Evolutionary conservation across 2,888 invertebrate genomes (phyloP).

Genomic region (Melieria omissa): DNA sequence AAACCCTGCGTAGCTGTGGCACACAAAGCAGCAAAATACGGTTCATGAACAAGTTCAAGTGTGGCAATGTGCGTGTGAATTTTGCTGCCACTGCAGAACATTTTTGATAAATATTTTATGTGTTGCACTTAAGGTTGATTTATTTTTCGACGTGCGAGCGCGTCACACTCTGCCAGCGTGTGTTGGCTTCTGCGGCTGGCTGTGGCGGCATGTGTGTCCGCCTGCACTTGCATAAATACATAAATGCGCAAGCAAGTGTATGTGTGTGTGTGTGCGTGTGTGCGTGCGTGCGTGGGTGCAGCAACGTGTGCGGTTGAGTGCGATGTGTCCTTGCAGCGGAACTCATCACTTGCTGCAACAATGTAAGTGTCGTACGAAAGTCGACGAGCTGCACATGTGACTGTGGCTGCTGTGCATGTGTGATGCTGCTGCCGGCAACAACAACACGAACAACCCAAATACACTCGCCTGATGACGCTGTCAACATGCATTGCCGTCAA

Average conservation of each 20-base stretch:
- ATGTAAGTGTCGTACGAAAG: background rate
- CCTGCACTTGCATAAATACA: background rate
- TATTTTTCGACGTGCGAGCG: background rate
- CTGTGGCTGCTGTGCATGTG: background rate
- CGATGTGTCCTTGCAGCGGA: background rate
- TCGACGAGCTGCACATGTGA: background rate
- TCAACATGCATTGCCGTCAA: constrained; percentile 8
- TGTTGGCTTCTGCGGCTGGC: no score
- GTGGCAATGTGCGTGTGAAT: background rate
- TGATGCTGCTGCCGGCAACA: background rate
- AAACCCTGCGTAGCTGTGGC: no score
- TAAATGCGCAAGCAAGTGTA: background rate
- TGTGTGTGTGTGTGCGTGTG: background rate
- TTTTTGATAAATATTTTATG: constrained; percentile 18
- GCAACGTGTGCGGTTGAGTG: no score
- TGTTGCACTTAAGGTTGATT: constrained; percentile 15
- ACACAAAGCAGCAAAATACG: no score
- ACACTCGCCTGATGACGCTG: constrained; percentile 8
- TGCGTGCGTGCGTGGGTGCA: background rate
- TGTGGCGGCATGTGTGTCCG: background rate
- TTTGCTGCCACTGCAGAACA: background rate
- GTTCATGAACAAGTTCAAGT: no score
- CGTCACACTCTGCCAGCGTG: no score
- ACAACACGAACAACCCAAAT: background rate
- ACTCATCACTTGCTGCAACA: constrained; percentile 8